Percentiles rank a stretch among this genome's conserved stretches.
Conservation (phyloP, 2,888 invertebrate genomes). For the Strigamia crassipes region DNA sequence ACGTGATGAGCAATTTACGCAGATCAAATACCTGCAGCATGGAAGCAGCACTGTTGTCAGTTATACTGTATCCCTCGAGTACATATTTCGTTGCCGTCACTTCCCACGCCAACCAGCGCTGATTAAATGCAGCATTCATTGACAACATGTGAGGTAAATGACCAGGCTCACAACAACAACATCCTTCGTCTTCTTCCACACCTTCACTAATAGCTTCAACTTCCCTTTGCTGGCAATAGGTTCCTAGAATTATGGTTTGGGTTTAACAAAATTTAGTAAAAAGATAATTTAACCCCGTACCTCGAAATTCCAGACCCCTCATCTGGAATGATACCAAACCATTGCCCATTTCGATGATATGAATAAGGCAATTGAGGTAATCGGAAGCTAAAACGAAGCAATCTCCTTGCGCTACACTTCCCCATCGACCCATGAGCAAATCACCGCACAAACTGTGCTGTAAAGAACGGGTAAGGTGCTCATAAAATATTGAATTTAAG, state of each 20-base stretch:
- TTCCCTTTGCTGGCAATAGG: slow-evolving; percentile 98
- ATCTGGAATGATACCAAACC: slow-evolving; percentile 97
- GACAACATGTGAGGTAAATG: slow-evolving; percentile 86
- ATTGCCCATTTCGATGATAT: slow-evolving; percentile 96
- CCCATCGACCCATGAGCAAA: slow-evolving; percentile 89
- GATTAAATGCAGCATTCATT: slow-evolving; percentile 95
- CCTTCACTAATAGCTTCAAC: slow-evolving; percentile 98
- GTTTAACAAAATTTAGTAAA: neutral
- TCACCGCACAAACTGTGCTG: slow-evolving; percentile 96
- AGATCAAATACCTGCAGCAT: slow-evolving; percentile 98
- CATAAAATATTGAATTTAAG: slow-evolving; percentile 98
- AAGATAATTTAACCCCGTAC: slow-evolving; percentile 52
- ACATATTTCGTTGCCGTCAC: slow-evolving; percentile 95
- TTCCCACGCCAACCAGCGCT: slow-evolving; percentile 98
- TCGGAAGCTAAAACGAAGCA: slow-evolving; percentile 98
- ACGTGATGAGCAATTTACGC: slow-evolving; percentile 92
- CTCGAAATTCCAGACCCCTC: slow-evolving; percentile 94
- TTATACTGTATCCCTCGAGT: slow-evolving; percentile 97
- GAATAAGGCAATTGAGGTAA: slow-evolving; percentile 96
- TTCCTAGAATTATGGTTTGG: slow-evolving; percentile 63
- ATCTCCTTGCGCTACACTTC: slow-evolving; percentile 93
- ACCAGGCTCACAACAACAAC: slow-evolving; percentile 89
- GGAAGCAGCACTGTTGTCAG: slow-evolving; percentile 94
- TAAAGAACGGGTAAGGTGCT: slow-evolving; percentile 92
- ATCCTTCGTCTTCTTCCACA: slow-evolving; percentile 91